Percentiles rank a stretch among this genome's conserved stretches.
These are phyloP conservation scores for Dolichopus griseipennis DNA, from an alignment of 2,888 invertebrate genomes.

Conservation along the genomic window DNA sequence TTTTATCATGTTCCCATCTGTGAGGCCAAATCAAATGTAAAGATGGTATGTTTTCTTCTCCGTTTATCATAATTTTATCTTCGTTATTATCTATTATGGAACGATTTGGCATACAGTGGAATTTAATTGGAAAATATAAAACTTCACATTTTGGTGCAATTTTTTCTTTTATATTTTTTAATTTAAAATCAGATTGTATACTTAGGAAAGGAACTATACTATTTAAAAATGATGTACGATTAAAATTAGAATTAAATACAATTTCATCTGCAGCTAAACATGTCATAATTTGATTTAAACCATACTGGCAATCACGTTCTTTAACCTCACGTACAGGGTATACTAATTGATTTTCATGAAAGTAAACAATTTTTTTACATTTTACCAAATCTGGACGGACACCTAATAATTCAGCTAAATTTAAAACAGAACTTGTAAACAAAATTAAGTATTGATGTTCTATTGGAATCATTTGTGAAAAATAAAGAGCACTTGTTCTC, in stretches of 20 bases:
- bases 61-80: slow-evolving; percentile 27
- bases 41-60: slow-evolving; percentile 21
- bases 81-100: not conserved
- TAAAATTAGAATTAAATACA: slow-evolving; percentile 63
- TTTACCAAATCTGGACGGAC: slow-evolving; percentile 53
- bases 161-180: slow-evolving; percentile 47
- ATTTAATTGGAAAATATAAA: slow-evolving; percentile 53
- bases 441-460: slow-evolving; percentile 48
- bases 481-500: slow-evolving; percentile 51
- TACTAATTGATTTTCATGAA: slow-evolving; percentile 68
- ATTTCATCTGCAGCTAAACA: slow-evolving; percentile 58
- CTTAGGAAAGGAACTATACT: slow-evolving; percentile 53
- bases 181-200: slow-evolving; percentile 55
- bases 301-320: slow-evolving; percentile 64
- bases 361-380: slow-evolving; percentile 59
- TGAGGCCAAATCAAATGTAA: slow-evolving; percentile 66
- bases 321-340: slow-evolving; percentile 59
- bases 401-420: slow-evolving; percentile 59
- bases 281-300: slow-evolving; percentile 63
- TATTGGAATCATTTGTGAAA: slow-evolving; percentile 52
- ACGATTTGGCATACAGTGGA: slow-evolving; percentile 40
- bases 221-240: slow-evolving; percentile 56
- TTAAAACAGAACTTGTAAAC: slow-evolving; percentile 61
- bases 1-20: slow-evolving; percentile 71
- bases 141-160: slow-evolving; percentile 55